A percentile compares a stretch with the other conserved stretches of the same genome.
Evolutionary conservation across 2,888 invertebrate genomes (phyloP).

Genomic region (Dicycla oo): DNA sequence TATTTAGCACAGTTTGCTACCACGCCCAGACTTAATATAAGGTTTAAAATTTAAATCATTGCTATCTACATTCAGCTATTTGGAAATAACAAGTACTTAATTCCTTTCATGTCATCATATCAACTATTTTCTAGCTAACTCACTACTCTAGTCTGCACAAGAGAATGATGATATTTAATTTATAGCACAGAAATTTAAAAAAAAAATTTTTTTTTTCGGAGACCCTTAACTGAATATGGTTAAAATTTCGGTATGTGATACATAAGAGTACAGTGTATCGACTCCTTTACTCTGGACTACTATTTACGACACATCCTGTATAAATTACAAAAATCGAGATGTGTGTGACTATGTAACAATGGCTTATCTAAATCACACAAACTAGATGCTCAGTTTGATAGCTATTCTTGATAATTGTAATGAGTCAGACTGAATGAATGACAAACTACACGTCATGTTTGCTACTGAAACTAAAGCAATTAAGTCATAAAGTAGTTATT

Average conservation of each 20-base stretch:
- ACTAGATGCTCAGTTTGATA: constrained; percentile 49
- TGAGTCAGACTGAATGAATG: constrained; percentile 45
- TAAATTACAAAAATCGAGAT: background rate
- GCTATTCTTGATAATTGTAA: constrained; percentile 27
- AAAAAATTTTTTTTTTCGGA: too few relatives aligned
- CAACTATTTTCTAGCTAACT: background rate
- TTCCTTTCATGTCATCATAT: background rate
- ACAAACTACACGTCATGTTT: background rate
- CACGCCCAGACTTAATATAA: constrained; percentile 15
- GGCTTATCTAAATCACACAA: constrained; percentile 56
- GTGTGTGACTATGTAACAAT: background rate
- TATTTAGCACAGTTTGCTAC: constrained; percentile 14
- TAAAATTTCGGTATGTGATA: too few relatives aligned
- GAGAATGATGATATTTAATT: background rate
- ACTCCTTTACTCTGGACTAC: too few relatives aligned
- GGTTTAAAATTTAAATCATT: background rate
- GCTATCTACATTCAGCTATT: background rate
- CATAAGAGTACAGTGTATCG: too few relatives aligned
- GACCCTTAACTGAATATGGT: too few relatives aligned
- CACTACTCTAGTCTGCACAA: background rate
- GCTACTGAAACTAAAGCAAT: background rate
- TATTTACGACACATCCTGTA: too few relatives aligned
- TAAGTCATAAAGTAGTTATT: constrained; percentile 18
- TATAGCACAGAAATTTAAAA: too few relatives aligned
- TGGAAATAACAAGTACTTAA: background rate